A percentile compares a stretch with the other conserved stretches of the same genome.
Conservation (phyloP, 2,888 invertebrate species). For the Chymomyza procnemis region DNA sequence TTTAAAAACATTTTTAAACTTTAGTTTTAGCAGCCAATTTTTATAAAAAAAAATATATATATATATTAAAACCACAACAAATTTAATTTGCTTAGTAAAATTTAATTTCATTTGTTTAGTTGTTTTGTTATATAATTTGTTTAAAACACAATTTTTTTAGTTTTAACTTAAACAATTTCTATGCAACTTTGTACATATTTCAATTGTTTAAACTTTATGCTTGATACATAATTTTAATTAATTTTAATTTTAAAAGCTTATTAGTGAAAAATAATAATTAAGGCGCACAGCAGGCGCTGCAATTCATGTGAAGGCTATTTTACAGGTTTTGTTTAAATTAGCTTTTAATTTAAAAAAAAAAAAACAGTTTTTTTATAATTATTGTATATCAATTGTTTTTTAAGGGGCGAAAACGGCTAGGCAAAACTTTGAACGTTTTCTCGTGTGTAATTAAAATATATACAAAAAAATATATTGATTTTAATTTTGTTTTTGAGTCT, state of each 20-base stretch:
- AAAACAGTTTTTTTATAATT: constrained; percentile 39
- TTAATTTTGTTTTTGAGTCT: constrained; percentile 55
- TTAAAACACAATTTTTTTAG: constrained; percentile 16
- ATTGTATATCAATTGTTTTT: constrained; percentile 17
- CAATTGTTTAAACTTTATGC: constrained; percentile 32
- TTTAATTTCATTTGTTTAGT: constrained; percentile 19
- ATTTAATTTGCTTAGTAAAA: constrained; percentile 26
- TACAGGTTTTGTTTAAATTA: constrained; percentile 71
- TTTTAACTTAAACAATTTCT: neutral
- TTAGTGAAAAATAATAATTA: constrained; percentile 26
- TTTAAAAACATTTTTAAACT: neutral
- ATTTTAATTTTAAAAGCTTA: constrained; percentile 27
- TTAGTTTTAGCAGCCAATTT: constrained; percentile 11
- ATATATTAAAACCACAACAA: neutral
- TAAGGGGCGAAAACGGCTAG: constrained; percentile 7
- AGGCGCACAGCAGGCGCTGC: constrained; percentile 46
- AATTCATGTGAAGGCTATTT: constrained; percentile 70
- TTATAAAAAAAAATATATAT: constrained; percentile 10
- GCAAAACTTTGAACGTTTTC: constrained; percentile 42
- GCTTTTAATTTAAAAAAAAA: constrained; percentile 27
- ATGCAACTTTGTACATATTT: constrained; percentile 46
- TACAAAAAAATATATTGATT: constrained; percentile 39
- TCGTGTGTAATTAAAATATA: constrained; percentile 47
- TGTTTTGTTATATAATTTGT: constrained; percentile 9
- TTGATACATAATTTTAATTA: constrained; percentile 29